Evolutionary conservation across 35 echinoderm and acorn worm genomes (phyloP).

Genomic region (Diadema setosum): DNA sequence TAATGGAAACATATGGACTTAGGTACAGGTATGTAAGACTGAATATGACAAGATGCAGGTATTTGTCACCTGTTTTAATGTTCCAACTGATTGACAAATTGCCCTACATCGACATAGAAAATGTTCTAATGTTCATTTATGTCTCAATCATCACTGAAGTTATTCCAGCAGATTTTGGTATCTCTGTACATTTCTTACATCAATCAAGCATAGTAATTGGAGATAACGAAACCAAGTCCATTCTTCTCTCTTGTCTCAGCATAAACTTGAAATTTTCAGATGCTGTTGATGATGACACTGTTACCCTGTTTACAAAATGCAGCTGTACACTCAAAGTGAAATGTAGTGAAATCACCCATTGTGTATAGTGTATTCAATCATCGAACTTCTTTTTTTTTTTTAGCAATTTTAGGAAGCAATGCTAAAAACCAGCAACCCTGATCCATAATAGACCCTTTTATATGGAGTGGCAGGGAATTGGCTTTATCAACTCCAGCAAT

Average conservation of each 20-base stretch:
- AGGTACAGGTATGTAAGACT: neutral
- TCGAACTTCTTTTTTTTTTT: no score
- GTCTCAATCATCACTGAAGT: neutral
- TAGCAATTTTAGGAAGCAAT: no score
- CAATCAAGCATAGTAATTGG: neutral
- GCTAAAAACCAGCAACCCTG: no score
- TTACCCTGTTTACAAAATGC: no score
- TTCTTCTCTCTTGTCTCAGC: neutral
- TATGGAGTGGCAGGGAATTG: no score
- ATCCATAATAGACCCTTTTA: no score
- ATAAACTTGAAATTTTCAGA: neutral
- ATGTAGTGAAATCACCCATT: no score
- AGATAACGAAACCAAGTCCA: neutral
- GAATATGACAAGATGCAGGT: neutral
- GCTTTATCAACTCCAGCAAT: no score
- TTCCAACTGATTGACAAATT: neutral
- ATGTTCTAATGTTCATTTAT: neutral
- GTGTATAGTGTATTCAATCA: no score
- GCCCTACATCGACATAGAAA: neutral
- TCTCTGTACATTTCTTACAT: neutral
- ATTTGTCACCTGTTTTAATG: neutral
- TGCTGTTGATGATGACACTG: neutral
- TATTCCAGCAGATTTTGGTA: neutral
- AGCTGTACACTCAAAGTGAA: no score
- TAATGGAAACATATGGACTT: conserved; percentile 43